Percentiles rank a stretch among this genome's conserved stretches.
Evolutionary conservation across 2,797 vertebrate species (phyloP).

Genomic region (Clarias laeviceps): DNA sequence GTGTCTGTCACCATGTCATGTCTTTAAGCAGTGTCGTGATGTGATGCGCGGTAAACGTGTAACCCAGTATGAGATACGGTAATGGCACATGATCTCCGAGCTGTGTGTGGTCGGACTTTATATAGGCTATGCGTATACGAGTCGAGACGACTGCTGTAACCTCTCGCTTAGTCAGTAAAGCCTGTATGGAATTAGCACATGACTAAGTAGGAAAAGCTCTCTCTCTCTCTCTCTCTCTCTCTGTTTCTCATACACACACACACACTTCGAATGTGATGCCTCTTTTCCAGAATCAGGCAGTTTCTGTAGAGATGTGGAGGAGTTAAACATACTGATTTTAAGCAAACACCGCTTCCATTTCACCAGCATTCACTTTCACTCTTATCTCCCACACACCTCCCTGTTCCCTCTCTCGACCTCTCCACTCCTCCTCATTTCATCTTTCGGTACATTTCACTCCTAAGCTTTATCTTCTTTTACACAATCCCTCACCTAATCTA

Average conservation of each 20-base stretch:
- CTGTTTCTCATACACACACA: not conserved
- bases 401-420: not conserved
- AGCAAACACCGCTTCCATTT: not conserved
- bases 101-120: conserved; percentile 47
- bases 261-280: not conserved
- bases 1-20: not conserved
- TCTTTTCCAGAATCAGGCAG: not conserved
- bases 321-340: not conserved
- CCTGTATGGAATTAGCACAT: conserved; percentile 37
- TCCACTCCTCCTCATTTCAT: not conserved
- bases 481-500: not conserved
- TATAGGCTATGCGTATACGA: conserved; percentile 24
- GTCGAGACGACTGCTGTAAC: conserved; percentile 61
- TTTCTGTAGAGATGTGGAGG: not conserved
- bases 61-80: not conserved
- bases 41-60: not conserved
- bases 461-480: not conserved
- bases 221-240: not conserved
- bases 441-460: not conserved
- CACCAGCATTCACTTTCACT: not conserved
- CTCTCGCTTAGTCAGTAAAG: conserved; percentile 53
- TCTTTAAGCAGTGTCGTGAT: not conserved
- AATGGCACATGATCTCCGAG: not conserved
- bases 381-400: not conserved
- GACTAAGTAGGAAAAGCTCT: conserved; percentile 27